Percentiles rank a stretch among this genome's conserved stretches.
Conservation (phyloP, 2,888 invertebrate genomes). For the Napeogenes inachia region DNA sequence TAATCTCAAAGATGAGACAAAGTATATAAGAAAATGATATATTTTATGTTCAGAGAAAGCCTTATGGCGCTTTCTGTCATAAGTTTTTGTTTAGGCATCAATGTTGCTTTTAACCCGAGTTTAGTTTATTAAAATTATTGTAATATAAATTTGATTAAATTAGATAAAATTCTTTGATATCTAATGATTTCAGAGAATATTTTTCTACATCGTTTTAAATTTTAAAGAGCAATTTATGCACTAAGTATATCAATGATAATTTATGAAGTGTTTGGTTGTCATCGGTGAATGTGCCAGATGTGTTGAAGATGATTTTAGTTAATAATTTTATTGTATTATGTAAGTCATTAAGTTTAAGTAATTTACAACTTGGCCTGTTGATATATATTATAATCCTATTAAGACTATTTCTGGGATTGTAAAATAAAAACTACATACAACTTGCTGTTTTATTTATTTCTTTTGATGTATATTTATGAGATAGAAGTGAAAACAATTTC, state of each 20-base stretch:
- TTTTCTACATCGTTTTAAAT: constrained; percentile 75
- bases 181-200: constrained; percentile 71
- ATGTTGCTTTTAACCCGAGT: constrained; percentile 10
- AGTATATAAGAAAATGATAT: not conserved
- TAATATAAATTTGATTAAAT: constrained; percentile 51
- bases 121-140: constrained; percentile 19
- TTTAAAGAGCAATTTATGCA: constrained; percentile 67
- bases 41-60: not conserved
- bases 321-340: constrained; percentile 77
- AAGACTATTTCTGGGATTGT: constrained; percentile 78
- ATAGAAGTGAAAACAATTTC: no score
- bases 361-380: constrained; percentile 78
- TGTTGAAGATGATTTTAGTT: constrained; percentile 77
- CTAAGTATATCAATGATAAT: constrained; percentile 64
- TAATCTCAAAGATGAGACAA: not conserved
- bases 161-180: constrained; percentile 60
- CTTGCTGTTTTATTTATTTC: constrained; percentile 25
- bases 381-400: constrained; percentile 77
- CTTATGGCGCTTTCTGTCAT: constrained; percentile 21
- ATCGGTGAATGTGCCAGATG: constrained; percentile 74
- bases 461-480: not conserved
- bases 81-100: constrained; percentile 18
- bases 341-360: constrained; percentile 78
- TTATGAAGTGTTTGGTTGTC: constrained; percentile 69
- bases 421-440: constrained; percentile 72